Percentiles rank a stretch among this genome's conserved stretches.
phyloP scores from a whole-genome alignment of 2,888 invertebrate species.

The Drosophila birchii region DNA sequence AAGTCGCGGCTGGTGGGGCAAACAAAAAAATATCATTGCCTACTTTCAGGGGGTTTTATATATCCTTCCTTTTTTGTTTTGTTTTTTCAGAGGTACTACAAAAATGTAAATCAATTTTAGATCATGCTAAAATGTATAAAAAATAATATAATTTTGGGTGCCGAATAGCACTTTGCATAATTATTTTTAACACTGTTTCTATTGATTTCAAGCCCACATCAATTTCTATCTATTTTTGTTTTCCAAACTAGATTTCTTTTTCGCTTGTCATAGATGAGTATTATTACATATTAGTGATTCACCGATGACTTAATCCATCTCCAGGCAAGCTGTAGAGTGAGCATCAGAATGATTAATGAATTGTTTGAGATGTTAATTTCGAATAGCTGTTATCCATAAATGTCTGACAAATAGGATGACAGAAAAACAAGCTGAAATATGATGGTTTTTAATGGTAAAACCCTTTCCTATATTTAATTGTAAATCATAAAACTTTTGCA shows the following conservation, averaged over 20 bases:
- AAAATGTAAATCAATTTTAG: not conserved
- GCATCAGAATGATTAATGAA: not conserved
- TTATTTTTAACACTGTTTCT: not conserved
- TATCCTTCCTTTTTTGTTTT: not conserved
- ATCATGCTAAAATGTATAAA: not conserved
- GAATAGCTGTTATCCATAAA: not conserved
- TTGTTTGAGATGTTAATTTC: not conserved
- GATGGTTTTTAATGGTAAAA: not conserved
- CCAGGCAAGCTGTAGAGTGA: not conserved
- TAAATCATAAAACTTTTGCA: not conserved
- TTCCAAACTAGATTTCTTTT: not conserved
- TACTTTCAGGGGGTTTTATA: constrained; percentile 60
- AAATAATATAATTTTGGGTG: no score
- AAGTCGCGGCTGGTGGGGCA: not conserved
- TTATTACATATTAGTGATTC: not conserved
- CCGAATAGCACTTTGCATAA: not conserved
- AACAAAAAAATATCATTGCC: constrained; percentile 65
- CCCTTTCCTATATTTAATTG: not conserved
- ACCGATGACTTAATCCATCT: constrained; percentile 3
- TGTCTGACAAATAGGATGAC: constrained; percentile 2
- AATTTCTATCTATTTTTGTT: not conserved
- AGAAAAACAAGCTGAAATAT: not conserved
- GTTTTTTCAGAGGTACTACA: not conserved
- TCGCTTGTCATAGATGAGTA: not conserved
- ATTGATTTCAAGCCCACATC: not conserved